Conservation (phyloP, 2,888 invertebrate species). For the Papilio demoleus region DNA sequence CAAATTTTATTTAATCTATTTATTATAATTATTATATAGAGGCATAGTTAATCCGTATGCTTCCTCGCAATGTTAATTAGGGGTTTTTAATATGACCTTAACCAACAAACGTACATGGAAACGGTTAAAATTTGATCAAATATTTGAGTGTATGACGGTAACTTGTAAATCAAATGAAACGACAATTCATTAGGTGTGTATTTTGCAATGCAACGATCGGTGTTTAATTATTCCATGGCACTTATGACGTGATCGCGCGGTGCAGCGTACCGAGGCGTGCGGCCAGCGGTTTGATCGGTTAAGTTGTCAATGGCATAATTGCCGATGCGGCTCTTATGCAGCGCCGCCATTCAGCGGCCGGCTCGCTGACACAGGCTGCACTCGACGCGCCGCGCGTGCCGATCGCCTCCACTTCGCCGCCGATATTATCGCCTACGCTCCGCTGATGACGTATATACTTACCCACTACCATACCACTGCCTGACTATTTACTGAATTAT, state of each 20-base stretch:
- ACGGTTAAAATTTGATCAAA: neutral
- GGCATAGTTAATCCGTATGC: neutral
- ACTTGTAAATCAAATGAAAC: neutral
- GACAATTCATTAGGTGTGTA: neutral
- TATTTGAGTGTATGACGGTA: neutral
- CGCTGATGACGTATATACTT: conserved; percentile 46
- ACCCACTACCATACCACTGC: conserved; percentile 25
- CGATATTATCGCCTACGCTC: conserved; percentile 67
- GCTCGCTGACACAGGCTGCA: conserved; percentile 62
- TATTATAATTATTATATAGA: neutral
- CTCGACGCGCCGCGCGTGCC: conserved; percentile 77
- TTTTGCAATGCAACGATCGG: neutral
- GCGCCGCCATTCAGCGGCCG: conserved; percentile 57
- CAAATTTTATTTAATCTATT: neutral
- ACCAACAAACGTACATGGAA: too few relatives aligned
- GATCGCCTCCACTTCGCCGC: conserved; percentile 70
- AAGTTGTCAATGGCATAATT: conserved; percentile 74
- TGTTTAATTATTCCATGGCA: conserved; percentile 11
- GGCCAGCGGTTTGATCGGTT: conserved; percentile 54
- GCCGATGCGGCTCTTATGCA: conserved; percentile 66
- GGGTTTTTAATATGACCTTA: too few relatives aligned
- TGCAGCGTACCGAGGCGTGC: conserved; percentile 42
- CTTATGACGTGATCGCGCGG: conserved; percentile 19
- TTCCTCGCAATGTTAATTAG: neutral
- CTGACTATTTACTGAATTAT: conserved; percentile 55